Evolutionary conservation across 2,797 vertebrate species (phyloP).

Genomic region (Xiphophorus birchmanni): DNA sequence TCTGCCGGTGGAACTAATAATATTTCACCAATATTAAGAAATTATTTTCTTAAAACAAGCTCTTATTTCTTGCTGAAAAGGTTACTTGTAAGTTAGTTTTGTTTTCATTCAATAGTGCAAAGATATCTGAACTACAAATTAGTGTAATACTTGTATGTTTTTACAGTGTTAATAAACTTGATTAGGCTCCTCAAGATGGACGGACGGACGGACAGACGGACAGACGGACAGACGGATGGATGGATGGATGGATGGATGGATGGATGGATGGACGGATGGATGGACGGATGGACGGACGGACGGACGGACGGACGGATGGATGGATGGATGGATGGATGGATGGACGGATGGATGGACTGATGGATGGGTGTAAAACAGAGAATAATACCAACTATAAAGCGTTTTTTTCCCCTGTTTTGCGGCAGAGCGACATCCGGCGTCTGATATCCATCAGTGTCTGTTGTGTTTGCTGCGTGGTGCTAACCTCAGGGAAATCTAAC

Average conservation of each 20-base stretch:
- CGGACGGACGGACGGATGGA: background rate
- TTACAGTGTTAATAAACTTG: background rate
- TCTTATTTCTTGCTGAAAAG: too few relatives aligned
- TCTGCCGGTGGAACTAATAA: too few relatives aligned
- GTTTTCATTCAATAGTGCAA: too few relatives aligned
- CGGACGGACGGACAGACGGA: background rate
- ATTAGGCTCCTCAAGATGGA: too few relatives aligned
- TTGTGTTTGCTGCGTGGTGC: background rate
- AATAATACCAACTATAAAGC: background rate
- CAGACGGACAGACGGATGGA: background rate
- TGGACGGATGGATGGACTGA: background rate
- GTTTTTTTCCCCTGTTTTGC: background rate
- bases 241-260: background rate
- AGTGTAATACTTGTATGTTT: background rate
- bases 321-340: background rate
- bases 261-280: background rate
- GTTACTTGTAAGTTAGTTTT: background rate
- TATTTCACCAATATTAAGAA: too few relatives aligned
- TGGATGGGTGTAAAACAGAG: background rate
- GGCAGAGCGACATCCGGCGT: background rate
- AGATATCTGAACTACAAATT: too few relatives aligned
- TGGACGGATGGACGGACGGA: background rate
- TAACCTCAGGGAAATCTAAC: constrained; percentile 10
- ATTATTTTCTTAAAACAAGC: too few relatives aligned
- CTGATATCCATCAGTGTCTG: constrained; percentile 1